These are phyloP conservation scores for Brachionus rubens DNA, from an alignment of 1,140 invertebrate genomes.

Conservation along the genomic window DNA sequence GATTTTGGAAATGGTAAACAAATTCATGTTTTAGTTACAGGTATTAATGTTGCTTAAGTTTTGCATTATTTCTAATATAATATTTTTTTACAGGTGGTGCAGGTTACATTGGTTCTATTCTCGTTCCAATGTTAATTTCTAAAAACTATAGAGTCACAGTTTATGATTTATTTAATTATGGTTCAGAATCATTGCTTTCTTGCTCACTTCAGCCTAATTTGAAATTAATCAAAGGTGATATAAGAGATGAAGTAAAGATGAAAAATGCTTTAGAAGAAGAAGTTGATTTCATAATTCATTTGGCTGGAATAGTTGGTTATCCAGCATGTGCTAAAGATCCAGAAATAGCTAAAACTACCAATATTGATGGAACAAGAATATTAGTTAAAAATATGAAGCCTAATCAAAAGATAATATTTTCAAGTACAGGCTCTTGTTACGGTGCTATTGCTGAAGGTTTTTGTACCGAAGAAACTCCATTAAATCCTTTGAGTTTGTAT, in stretches of 20 bases:
- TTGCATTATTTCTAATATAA: no score
- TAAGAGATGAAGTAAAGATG: conserved; percentile 48
- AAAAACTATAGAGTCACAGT: conserved; percentile 51
- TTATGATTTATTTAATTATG: conserved; percentile 50
- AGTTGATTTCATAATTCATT: conserved; percentile 51
- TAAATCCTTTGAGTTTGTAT: conserved; percentile 51
- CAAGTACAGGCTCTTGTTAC: conserved; percentile 53
- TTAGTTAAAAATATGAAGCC: conserved; percentile 48
- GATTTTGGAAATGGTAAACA: no score
- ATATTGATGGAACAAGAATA: conserved; percentile 49
- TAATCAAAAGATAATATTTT: conserved; percentile 51
- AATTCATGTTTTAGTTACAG: no score
- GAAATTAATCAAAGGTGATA: conserved; percentile 51
- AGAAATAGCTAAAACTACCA: conserved; percentile 48
- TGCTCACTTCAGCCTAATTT: conserved; percentile 46
- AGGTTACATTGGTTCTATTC: conserved; percentile 52
- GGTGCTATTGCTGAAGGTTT: conserved; percentile 49
- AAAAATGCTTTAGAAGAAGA: conserved; percentile 42
- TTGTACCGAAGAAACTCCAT: conserved; percentile 51
- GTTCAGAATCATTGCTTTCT: conserved; percentile 49
- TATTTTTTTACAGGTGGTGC: conserved; percentile 50
- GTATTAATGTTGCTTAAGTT: no score
- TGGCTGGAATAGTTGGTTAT: conserved; percentile 53
- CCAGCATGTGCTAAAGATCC: conserved; percentile 52
- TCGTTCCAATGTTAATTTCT: conserved; percentile 50